Conservation (phyloP, 1,140 invertebrate genomes). For the Anoplophora glabripennis region DNA sequence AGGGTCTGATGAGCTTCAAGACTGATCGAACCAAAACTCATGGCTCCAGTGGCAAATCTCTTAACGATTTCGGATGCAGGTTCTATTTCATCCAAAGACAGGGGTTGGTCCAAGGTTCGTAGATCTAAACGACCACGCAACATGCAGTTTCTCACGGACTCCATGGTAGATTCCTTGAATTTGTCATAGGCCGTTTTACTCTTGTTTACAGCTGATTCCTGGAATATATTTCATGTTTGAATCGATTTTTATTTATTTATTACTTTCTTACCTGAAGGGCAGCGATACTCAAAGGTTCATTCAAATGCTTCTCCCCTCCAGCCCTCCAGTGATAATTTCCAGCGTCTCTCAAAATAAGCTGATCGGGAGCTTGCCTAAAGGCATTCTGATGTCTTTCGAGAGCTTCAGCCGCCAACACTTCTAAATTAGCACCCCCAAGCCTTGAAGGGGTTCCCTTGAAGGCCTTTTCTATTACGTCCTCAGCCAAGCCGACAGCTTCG, state of each 20-base stretch:
- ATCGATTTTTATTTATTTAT: background rate
- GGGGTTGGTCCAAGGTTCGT: constrained; percentile 67
- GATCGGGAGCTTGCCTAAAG: constrained; percentile 72
- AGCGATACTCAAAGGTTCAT: constrained; percentile 91
- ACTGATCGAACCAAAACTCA: constrained; percentile 92
- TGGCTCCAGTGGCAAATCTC: constrained; percentile 76
- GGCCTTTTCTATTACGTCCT: constrained; percentile 93
- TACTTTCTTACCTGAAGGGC: constrained; percentile 69
- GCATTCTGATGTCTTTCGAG: constrained; percentile 80
- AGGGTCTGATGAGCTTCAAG: constrained; percentile 92
- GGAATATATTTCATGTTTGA: background rate
- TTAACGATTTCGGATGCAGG: constrained; percentile 94
- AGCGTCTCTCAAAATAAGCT: constrained; percentile 84
- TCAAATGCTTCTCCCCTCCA: constrained; percentile 97
- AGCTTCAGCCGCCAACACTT: constrained; percentile 85
- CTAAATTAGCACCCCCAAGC: constrained; percentile 90
- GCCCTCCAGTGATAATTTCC: constrained; percentile 95
- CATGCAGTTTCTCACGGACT: constrained; percentile 84
- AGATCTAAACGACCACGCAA: constrained; percentile 91
- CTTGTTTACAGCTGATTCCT: constrained; percentile 79
- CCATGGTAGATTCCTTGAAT: constrained; percentile 83
- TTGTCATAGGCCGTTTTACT: constrained; percentile 81
- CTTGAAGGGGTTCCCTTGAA: constrained; percentile 90
- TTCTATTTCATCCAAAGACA: constrained; percentile 87
- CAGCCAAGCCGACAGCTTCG: constrained; percentile 91